phyloP scores from a whole-genome alignment of 92 coral and sea anemone species.

The Umimayanthus chanpuru region DNA sequence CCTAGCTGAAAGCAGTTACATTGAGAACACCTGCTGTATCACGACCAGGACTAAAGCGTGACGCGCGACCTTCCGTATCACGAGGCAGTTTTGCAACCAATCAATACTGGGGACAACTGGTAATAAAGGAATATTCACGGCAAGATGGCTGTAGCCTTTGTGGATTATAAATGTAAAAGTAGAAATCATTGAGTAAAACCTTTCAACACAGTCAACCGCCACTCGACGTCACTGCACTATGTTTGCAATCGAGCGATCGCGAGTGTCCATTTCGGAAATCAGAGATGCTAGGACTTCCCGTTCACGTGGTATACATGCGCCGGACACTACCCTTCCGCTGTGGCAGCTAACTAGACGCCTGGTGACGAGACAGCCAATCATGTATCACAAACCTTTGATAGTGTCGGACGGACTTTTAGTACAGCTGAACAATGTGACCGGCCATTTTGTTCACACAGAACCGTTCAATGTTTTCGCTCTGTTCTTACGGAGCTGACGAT shows the following conservation, averaged over 20 bases:
- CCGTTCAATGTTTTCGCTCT: too few relatives aligned
- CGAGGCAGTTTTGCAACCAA: not conserved
- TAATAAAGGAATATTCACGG: not conserved
- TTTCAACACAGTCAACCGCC: not conserved
- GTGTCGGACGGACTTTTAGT: too few relatives aligned
- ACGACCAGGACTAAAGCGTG: conserved; percentile 33
- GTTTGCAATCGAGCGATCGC: not conserved
- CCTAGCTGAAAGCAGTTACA: not conserved
- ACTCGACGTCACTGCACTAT: not conserved
- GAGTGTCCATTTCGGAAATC: not conserved
- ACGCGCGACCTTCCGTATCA: not conserved
- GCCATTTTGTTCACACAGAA: too few relatives aligned
- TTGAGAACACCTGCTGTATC: conserved; percentile 14
- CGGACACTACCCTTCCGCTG: not conserved
- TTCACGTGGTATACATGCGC: not conserved
- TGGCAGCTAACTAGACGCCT: too few relatives aligned
- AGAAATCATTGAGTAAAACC: too few relatives aligned
- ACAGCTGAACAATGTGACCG: too few relatives aligned
- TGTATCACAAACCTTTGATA: too few relatives aligned
- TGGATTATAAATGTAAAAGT: too few relatives aligned
- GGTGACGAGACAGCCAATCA: too few relatives aligned
- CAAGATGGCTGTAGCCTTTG: too few relatives aligned
- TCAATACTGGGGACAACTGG: not conserved
- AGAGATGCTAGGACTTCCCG: not conserved
- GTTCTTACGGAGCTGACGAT: too few relatives aligned